These are phyloP conservation scores for Rhabdornis inornatus DNA, from an alignment of 2,113 vertebrate species.

Conservation along the genomic window DNA sequence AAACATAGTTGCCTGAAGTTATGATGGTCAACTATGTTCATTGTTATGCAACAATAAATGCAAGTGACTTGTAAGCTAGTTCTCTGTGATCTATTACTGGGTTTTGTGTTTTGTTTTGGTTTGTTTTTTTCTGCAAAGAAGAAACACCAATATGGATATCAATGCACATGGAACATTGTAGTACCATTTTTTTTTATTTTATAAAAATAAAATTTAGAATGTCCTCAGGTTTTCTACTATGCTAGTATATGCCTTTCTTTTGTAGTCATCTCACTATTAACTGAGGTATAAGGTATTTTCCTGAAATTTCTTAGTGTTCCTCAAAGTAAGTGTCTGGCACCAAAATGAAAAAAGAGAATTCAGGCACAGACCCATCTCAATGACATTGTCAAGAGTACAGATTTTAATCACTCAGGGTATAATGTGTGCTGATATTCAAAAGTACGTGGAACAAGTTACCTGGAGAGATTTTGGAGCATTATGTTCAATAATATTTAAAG, in stretches of 20 bases:
- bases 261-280: neutral
- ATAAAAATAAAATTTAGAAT: neutral
- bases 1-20: neutral
- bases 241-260: neutral
- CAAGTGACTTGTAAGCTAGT: neutral
- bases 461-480: neutral
- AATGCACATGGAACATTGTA: neutral
- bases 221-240: neutral
- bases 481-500: neutral
- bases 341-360: neutral
- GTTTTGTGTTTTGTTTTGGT: neutral
- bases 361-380: neutral
- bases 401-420: neutral
- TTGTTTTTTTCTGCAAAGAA: neutral
- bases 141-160: neutral
- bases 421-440: neutral
- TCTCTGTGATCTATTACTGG: neutral
- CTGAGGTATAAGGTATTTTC: neutral
- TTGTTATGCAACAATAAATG: neutral
- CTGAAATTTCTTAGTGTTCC: neutral
- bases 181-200: neutral
- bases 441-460: neutral
- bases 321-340: neutral
- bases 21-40: neutral
- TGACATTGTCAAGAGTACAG: neutral